Evolutionary conservation across 2,888 invertebrate genomes (phyloP).

Genomic region (Arrhopalites spinosus): DNA sequence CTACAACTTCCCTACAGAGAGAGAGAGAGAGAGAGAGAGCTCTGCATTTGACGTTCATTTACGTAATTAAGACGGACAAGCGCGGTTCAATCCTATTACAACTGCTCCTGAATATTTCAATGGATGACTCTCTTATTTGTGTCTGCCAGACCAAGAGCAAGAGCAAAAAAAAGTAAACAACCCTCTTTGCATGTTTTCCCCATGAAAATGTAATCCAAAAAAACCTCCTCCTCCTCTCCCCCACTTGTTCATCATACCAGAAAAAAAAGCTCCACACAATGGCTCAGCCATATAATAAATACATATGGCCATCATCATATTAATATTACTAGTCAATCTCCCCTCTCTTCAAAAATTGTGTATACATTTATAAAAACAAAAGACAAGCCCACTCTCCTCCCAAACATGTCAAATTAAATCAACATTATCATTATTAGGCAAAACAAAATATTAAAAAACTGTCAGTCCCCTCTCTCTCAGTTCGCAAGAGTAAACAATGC

Average conservation of each 20-base stretch:
- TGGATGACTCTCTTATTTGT: neutral
- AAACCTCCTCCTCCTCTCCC: neutral
- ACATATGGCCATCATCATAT: neutral
- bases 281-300: too few species aligned
- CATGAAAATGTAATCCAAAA: neutral
- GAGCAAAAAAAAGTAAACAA: conserved; percentile 22
- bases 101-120: conserved; percentile 31
- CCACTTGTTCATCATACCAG: neutral
- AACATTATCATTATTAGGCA: conserved; percentile 5
- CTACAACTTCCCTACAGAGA: neutral
- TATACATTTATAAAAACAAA: neutral
- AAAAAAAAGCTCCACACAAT: neutral
- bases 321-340: neutral
- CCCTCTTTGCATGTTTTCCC: conserved; percentile 25
- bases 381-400: neutral
- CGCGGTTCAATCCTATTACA: conserved; percentile 30
- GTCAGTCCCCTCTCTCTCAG: neutral
- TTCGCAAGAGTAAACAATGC: neutral
- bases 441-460: neutral
- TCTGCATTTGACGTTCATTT: conserved; percentile 34
- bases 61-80: conserved; percentile 33
- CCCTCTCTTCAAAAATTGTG: neutral
- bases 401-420: conserved; percentile 21
- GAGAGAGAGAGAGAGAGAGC: neutral
- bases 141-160: too few species aligned